phyloP scores from a whole-genome alignment of 37 sponge, comb jelly and placozoan genomes.

The Cladorhizidae sp. region DNA sequence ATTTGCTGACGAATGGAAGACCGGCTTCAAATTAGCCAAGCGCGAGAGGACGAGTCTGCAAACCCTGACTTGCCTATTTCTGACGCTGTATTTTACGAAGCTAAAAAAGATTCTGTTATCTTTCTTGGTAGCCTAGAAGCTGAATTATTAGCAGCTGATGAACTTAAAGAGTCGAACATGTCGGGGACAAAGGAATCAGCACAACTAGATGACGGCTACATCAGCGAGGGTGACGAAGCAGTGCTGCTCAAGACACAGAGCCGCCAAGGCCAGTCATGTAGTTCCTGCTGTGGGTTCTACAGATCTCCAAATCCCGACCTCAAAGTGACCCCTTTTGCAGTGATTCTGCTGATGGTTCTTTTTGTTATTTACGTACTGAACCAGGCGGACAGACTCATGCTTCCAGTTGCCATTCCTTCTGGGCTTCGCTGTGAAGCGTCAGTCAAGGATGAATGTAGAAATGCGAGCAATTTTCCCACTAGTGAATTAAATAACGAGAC shows the following conservation, averaged over 20 bases:
- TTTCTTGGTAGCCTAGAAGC: too few relatives aligned
- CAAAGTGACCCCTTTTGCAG: conserved; percentile 62
- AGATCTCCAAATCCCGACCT: conserved; percentile 24
- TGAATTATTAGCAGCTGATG: too few relatives aligned
- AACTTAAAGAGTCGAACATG: too few relatives aligned
- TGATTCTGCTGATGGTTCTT: conserved; percentile 62
- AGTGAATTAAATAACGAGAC: neutral
- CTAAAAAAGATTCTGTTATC: too few relatives aligned
- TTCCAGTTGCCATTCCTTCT: conserved; percentile 80
- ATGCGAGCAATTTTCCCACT: neutral
- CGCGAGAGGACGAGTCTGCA: too few relatives aligned
- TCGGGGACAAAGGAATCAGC: too few relatives aligned
- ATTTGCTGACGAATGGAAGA: too few relatives aligned
- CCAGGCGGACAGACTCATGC: conserved; percentile 85
- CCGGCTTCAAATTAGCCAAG: too few relatives aligned
- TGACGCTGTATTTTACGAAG: too few relatives aligned
- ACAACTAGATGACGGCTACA: too few relatives aligned
- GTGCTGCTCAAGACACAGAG: neutral
- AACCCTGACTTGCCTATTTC: too few relatives aligned
- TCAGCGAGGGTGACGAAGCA: too few relatives aligned
- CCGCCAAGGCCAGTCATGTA: neutral
- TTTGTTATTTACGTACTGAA: conserved; percentile 78
- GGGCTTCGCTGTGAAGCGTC: conserved; percentile 66
- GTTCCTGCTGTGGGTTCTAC: conserved; percentile 2
- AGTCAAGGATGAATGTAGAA: conserved; percentile 8